phyloP scores from a whole-genome alignment of 2,888 invertebrate genomes.

The Lamellibrachia satsuma region DNA sequence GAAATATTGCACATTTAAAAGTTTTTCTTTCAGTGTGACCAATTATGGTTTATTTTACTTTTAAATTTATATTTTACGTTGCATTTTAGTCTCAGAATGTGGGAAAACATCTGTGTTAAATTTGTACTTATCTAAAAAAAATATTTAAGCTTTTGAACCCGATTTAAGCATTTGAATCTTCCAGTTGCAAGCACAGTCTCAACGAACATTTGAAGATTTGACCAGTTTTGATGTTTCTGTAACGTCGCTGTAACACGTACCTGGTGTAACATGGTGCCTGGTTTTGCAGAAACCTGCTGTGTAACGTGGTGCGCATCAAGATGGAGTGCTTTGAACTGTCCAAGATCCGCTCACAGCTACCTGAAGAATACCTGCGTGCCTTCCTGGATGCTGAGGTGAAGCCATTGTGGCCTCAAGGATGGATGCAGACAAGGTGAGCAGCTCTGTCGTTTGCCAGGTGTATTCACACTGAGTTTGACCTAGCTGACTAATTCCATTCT shows the following conservation, averaged over 20 bases:
- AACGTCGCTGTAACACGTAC: not conserved
- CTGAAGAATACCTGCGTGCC: conserved; percentile 69
- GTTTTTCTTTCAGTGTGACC: too few relatives aligned
- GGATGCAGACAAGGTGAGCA: conserved; percentile 70
- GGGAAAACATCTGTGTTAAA: too few relatives aligned
- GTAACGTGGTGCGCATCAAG: conserved; percentile 66
- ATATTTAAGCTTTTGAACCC: too few relatives aligned
- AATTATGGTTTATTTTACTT: too few relatives aligned
- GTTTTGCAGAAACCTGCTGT: conserved; percentile 55
- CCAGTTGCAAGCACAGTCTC: too few relatives aligned
- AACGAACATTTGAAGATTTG: not conserved
- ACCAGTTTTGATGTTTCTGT: too few relatives aligned
- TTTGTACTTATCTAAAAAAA: too few relatives aligned
- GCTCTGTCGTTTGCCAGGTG: not conserved
- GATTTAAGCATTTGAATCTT: too few relatives aligned
- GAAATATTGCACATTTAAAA: too few relatives aligned
- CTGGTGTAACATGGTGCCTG: not conserved
- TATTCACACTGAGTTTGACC: not conserved
- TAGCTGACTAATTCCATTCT: too few relatives aligned
- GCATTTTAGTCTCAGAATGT: too few relatives aligned
- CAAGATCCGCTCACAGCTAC: conserved; percentile 56
- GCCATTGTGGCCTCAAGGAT: conserved; percentile 76
- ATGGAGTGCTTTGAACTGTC: conserved; percentile 68
- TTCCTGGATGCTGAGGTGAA: conserved; percentile 73
- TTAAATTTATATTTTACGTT: too few relatives aligned